Conservation (phyloP, 2,797 vertebrate species). For the Hyperoplus lanceolatus region DNA sequence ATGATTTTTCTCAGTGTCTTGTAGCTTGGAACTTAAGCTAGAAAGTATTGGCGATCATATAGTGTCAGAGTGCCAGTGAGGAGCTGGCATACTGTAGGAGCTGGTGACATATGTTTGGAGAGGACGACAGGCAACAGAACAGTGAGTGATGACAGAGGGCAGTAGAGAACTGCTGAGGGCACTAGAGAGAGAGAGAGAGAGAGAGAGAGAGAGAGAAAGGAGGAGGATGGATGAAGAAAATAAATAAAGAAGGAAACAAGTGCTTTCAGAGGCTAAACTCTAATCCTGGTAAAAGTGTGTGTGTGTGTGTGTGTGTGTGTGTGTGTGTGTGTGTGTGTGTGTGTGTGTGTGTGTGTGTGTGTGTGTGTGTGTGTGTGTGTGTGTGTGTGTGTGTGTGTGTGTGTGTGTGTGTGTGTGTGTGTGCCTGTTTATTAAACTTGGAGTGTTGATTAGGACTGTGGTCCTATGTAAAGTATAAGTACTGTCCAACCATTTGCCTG, state of each 20-base stretch:
- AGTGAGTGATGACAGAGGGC: slow-evolving; percentile 49
- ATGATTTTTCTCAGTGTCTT: slow-evolving; percentile 10
- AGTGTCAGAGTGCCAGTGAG: slow-evolving; percentile 30
- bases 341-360: background rate
- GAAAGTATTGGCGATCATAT: slow-evolving; percentile 12
- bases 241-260: slow-evolving; percentile 14
- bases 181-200: background rate
- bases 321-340: slow-evolving; percentile 1
- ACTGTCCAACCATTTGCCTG: slow-evolving; percentile 34
- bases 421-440: slow-evolving; percentile 42
- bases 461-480: slow-evolving; percentile 76
- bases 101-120: slow-evolving; percentile 42
- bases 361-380: background rate
- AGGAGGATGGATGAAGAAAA: background rate
- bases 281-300: slow-evolving; percentile 44
- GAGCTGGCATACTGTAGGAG: slow-evolving; percentile 28
- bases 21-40: background rate
- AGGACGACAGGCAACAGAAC: slow-evolving; percentile 18
- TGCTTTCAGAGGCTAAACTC: slow-evolving; percentile 48
- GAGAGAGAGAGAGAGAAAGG: background rate
- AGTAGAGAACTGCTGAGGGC: slow-evolving; percentile 43
- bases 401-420: slow-evolving; percentile 10
- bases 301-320: background rate
- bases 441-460: slow-evolving; percentile 19
- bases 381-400: slow-evolving; percentile 12